Evolutionary conservation across 2,888 invertebrate genomes (phyloP).

Genomic region (Aphidius colemani): DNA sequence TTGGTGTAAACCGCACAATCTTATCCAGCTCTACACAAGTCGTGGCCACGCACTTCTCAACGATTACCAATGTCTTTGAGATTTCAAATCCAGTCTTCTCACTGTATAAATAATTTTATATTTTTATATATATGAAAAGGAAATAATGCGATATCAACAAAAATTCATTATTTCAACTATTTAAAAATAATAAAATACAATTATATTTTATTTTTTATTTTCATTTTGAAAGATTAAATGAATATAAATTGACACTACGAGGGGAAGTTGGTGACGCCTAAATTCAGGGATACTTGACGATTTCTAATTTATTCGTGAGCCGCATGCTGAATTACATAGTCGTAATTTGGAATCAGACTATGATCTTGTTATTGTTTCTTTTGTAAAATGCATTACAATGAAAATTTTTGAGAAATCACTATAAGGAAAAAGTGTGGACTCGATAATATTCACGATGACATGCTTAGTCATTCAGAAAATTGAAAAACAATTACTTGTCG

Average conservation of each 20-base stretch:
- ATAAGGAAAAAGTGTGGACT: too few species aligned
- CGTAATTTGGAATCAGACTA: slow-evolving; percentile 16
- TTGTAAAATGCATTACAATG: too few species aligned
- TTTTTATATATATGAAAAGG: neutral
- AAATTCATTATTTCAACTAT: too few species aligned
- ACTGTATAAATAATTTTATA: neutral
- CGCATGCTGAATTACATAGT: slow-evolving; percentile 26
- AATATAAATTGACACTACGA: too few species aligned
- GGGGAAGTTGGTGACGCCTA: slow-evolving; percentile 33
- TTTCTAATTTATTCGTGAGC: slow-evolving; percentile 46
- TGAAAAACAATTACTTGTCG: too few species aligned
- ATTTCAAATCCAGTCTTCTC: slow-evolving; percentile 1
- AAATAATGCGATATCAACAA: too few species aligned
- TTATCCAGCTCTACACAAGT: slow-evolving; percentile 20
- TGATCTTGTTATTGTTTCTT: slow-evolving; percentile 4
- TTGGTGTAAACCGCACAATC: slow-evolving; percentile 15
- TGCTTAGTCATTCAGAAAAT: too few species aligned
- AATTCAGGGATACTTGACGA: slow-evolving; percentile 47
- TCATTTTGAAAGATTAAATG: too few species aligned
- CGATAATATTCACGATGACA: too few species aligned
- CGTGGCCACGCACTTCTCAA: slow-evolving; percentile 18
- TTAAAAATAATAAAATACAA: too few species aligned
- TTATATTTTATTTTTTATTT: too few species aligned
- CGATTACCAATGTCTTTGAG: slow-evolving; percentile 15
- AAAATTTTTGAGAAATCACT: too few species aligned